Percentiles rank a stretch among this genome's conserved stretches.
Conservation (phyloP, 1,140 invertebrate species). For the Drosophila malerkotliana region DNA sequence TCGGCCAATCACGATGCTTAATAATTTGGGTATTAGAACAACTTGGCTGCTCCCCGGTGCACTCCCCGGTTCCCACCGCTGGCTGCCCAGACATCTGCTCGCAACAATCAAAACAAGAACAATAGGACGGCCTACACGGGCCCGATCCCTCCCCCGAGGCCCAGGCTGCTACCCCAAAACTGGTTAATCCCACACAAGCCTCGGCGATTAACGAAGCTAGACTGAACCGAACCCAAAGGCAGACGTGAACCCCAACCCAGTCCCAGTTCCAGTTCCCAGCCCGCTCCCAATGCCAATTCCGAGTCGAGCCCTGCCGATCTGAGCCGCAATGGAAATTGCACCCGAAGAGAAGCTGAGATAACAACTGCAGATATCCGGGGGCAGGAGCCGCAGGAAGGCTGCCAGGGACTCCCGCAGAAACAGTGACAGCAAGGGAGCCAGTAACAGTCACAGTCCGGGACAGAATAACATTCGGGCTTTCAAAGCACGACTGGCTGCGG, state of each 20-base stretch:
- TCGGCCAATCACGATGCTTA: not conserved
- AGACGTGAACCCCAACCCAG: not conserved
- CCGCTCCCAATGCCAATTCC: conserved; percentile 32
- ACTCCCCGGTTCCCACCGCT: conserved; percentile 3
- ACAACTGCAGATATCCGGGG: conserved; percentile 61
- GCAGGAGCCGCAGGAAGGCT: conserved; percentile 11
- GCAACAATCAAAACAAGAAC: conserved; percentile 72
- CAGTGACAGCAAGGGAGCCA: conserved; percentile 9
- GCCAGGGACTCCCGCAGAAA: not conserved
- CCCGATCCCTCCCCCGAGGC: not conserved
- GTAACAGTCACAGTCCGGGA: conserved; percentile 16
- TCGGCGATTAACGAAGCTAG: conserved; percentile 57
- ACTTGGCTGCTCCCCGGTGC: not conserved
- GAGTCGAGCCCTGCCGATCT: conserved; percentile 9
- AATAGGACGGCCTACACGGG: conserved; percentile 36
- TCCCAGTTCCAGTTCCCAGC: not conserved
- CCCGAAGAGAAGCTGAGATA: conserved; percentile 63
- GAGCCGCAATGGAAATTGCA: conserved; percentile 65
- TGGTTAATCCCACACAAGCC: conserved; percentile 67
- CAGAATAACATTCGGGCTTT: conserved; percentile 13
- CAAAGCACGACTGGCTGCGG: conserved; percentile 54
- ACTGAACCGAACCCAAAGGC: conserved; percentile 17
- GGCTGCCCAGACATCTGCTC: conserved; percentile 63
- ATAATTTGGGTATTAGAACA: not conserved
- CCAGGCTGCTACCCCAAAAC: conserved; percentile 16